Percentiles rank a stretch among this genome's conserved stretches.
Conservation (phyloP, 2,888 invertebrate genomes). For the Oxystoma pomonae region DNA sequence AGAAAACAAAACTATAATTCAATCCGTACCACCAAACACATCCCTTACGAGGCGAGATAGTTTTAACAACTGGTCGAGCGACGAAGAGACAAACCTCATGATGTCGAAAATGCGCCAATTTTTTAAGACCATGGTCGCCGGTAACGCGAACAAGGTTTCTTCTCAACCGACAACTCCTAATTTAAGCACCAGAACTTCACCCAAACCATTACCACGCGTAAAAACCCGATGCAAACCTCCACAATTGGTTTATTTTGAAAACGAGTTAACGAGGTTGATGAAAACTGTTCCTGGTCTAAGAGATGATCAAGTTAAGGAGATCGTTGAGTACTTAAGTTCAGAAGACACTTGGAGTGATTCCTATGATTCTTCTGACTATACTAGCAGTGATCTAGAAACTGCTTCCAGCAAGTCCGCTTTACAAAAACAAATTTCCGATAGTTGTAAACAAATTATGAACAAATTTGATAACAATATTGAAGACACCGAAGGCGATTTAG, state of each 20-base stretch:
- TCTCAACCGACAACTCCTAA: slow-evolving; percentile 54
- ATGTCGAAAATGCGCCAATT: slow-evolving; percentile 93
- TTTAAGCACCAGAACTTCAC: slow-evolving; percentile 29
- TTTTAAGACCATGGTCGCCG: slow-evolving; percentile 84
- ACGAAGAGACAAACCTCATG: slow-evolving; percentile 91
- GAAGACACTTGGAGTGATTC: slow-evolving; percentile 94
- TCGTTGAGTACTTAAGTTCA: slow-evolving; percentile 87
- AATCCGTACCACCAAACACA: slow-evolving; percentile 52
- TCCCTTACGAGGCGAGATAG: slow-evolving; percentile 79
- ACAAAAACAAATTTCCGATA: slow-evolving; percentile 82
- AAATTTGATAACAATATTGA: slow-evolving; percentile 69
- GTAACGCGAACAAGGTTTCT: slow-evolving; percentile 48
- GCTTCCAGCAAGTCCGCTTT: slow-evolving; percentile 64
- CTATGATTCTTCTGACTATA: slow-evolving; percentile 89
- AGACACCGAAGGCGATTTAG: slow-evolving; percentile 55
- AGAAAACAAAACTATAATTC: slow-evolving; percentile 57
- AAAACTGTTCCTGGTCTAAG: slow-evolving; percentile 89
- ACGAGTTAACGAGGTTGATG: slow-evolving; percentile 84
- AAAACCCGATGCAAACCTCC: slow-evolving; percentile 71
- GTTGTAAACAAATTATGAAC: slow-evolving; percentile 82
- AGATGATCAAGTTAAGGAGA: slow-evolving; percentile 86
- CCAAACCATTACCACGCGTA: slow-evolving; percentile 55
- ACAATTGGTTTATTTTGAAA: slow-evolving; percentile 84
- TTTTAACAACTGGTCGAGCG: slow-evolving; percentile 92
- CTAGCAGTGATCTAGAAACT: slow-evolving; percentile 81